Conservation (phyloP, 2,888 invertebrate species). For the Andrena minutula region DNA sequence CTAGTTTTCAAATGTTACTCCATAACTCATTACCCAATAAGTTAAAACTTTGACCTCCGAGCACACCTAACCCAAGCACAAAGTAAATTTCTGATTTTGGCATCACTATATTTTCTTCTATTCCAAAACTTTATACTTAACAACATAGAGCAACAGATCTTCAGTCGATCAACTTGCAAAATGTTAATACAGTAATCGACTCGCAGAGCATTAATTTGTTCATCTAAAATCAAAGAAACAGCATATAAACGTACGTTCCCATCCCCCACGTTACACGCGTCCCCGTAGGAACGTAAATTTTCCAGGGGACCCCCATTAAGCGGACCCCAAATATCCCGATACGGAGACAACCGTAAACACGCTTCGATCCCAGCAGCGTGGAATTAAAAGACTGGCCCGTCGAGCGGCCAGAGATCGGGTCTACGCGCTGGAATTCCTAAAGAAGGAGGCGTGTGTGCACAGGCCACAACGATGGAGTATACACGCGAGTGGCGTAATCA, state of each 20-base stretch:
- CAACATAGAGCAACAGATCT: too few species aligned
- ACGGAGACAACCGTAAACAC: conserved; percentile 2
- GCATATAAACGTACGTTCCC: not conserved
- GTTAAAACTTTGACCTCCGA: too few species aligned
- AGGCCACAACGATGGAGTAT: conserved; percentile 18
- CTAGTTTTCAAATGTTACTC: too few species aligned
- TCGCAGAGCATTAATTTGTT: too few species aligned
- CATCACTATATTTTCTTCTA: too few species aligned
- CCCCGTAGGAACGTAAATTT: conserved; percentile 10
- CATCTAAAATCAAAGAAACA: not conserved
- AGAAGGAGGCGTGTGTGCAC: conserved; percentile 6
- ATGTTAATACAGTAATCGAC: too few species aligned
- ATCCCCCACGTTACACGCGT: too few species aligned
- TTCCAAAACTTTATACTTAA: too few species aligned
- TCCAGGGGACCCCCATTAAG: not conserved
- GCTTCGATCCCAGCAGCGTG: not conserved
- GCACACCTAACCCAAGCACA: too few species aligned
- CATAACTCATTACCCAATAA: too few species aligned
- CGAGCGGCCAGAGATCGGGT: not conserved
- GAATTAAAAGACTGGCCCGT: conserved; percentile 1
- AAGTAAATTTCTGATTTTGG: too few species aligned
- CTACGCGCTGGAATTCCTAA: conserved; percentile 29
- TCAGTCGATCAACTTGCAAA: too few species aligned
- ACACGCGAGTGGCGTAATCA: conserved; percentile 57
- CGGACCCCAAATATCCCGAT: conserved; percentile 9